Evolutionary conservation across 2,888 invertebrate species (phyloP), one percentile per base, ranked within the genome.

Genomic region (Agriopis aurantiaria): DNA sequence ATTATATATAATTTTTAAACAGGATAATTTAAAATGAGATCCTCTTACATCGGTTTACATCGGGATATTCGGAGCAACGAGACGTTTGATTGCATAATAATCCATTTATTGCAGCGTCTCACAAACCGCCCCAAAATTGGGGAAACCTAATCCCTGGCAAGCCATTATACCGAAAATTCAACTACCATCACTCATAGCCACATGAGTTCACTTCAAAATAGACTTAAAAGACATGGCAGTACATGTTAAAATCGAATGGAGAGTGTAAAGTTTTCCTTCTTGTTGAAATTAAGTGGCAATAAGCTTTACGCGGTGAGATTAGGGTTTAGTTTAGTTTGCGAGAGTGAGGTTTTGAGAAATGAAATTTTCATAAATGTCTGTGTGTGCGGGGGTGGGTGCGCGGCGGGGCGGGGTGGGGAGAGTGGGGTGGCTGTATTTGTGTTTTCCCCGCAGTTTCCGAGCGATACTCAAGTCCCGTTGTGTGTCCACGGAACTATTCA

Each of bases 61-160:
- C 66, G 66, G 60, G 64, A 64, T 68, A 57, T 64, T 57, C 65
- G 68, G 52, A 53, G 65, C 66, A 69, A 63, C 78, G 83, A 83
- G 84, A 84, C 83, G 82, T 87, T 86, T 86, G 90, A 91, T 92
- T 90, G 91, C 88, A 90, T 88, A 89, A 90, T 91, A 91, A 91
- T 90, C 88, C 89, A 88, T 88, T 92, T 91, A 91, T 85, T 87
- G 88, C 88, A 86, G 82, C 86, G 88, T 90, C 89, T 89, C 89
- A 84, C 85, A 85, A 85, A 82, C 82, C 81, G 81, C 83, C 85
- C 85, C 82, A 81, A 87, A 85, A 87, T 87, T 85, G 89, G 89
- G 91, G 90, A 90, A 93, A 92, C 92, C 91, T 91, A 93, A 93
- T 93, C 92, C 91, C 90, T 84, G 85, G 87, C 84, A 86, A 85